Conservation (phyloP, 2,113 vertebrate genomes). For the Oriolus oriolus region DNA sequence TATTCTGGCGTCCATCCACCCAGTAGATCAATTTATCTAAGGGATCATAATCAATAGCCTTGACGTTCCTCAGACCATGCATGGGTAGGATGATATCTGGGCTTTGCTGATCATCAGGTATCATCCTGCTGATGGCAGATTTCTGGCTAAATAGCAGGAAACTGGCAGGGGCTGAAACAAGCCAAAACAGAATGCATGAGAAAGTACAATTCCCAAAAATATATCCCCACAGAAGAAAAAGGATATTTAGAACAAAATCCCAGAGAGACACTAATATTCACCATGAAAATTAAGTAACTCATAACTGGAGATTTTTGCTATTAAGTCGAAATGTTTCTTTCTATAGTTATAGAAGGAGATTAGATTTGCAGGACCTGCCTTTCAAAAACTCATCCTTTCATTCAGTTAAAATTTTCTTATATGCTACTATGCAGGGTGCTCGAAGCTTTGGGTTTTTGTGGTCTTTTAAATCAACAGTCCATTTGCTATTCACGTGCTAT, state of each 20-base stretch:
- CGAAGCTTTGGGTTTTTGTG: neutral
- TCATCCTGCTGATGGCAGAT: slow-evolving; percentile 90
- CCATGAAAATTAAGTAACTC: neutral
- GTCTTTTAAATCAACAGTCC: neutral
- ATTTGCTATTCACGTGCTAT: neutral
- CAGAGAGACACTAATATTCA: neutral
- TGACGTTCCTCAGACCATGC: slow-evolving; percentile 85
- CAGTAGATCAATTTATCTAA: slow-evolving; percentile 88
- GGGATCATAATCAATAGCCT: slow-evolving; percentile 87
- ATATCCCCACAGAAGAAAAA: neutral
- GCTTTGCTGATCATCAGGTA: slow-evolving; percentile 88
- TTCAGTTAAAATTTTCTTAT: neutral
- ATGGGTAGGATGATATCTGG: slow-evolving; percentile 92
- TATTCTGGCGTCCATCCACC: slow-evolving; percentile 92
- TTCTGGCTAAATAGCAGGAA: slow-evolving; percentile 95
- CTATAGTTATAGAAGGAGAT: neutral
- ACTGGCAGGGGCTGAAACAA: slow-evolving; percentile 81
- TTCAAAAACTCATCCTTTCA: neutral
- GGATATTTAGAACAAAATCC: neutral
- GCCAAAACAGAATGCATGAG: neutral
- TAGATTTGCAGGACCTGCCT: neutral
- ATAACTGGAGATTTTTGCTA: neutral
- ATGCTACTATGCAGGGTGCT: neutral
- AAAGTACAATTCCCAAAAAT: neutral
- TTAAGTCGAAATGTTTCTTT: neutral